Conservation (phyloP, 2,797 vertebrate species). For the Syncerus caffer region DNA sequence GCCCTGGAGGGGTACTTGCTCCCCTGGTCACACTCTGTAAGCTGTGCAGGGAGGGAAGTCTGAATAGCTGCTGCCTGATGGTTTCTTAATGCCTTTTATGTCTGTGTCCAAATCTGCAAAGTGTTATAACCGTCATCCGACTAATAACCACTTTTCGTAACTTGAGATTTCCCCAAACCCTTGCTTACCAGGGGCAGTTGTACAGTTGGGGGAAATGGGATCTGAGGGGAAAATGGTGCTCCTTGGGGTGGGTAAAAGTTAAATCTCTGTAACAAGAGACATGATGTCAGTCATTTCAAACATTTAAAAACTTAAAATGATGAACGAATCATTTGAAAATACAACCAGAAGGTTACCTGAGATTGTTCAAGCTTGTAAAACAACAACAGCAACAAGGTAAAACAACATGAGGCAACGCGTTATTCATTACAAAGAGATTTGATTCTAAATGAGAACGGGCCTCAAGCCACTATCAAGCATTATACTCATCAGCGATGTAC, state of each 20-base stretch:
- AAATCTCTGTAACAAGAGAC: slow-evolving; percentile 56
- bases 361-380: slow-evolving; percentile 47
- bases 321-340: neutral
- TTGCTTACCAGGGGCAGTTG: slow-evolving; percentile 50
- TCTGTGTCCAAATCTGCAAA: neutral
- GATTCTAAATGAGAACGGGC: neutral
- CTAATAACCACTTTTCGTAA: neutral
- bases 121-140: neutral
- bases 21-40: neutral
- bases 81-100: neutral
- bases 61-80: neutral
- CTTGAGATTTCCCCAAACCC: neutral
- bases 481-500: neutral
- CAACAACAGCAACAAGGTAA: slow-evolving; percentile 22
- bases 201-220: slow-evolving; percentile 10
- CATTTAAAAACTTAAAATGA: neutral
- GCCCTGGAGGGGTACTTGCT: neutral
- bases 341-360: slow-evolving; percentile 9
- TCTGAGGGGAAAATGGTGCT: slow-evolving; percentile 25
- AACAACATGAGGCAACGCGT: neutral
- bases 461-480: neutral
- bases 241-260: slow-evolving; percentile 30
- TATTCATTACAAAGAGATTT: neutral
- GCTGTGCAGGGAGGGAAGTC: neutral
- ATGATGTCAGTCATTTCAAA: neutral